Conservation (phyloP, 2,113 vertebrate species). For the Oryzias melastigma region DNA sequence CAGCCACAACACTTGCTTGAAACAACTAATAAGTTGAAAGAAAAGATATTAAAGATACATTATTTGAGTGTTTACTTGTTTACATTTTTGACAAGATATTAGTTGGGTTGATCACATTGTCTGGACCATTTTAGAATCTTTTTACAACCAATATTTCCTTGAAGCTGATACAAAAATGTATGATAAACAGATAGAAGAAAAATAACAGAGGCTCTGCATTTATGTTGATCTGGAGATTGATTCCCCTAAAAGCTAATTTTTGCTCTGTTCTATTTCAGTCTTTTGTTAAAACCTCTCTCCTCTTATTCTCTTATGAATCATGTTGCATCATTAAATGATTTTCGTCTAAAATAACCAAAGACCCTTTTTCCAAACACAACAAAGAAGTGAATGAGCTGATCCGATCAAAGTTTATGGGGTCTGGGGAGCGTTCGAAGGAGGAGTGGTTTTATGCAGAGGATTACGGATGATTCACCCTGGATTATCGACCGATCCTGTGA, state of each 20-base stretch:
- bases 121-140: too few relatives aligned
- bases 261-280: background rate
- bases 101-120: too few relatives aligned
- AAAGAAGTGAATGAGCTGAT: constrained; percentile 30
- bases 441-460: constrained; percentile 41
- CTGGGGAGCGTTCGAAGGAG: constrained; percentile 17
- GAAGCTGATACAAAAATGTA: too few relatives aligned
- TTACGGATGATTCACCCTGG: constrained; percentile 43
- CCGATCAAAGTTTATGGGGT: constrained; percentile 20
- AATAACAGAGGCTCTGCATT: too few relatives aligned
- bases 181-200: too few relatives aligned
- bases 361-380: constrained; percentile 8
- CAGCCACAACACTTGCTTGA: too few relatives aligned
- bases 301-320: constrained; percentile 12
- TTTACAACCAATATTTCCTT: too few relatives aligned
- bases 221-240: background rate
- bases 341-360: background rate
- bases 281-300: background rate
- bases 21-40: too few relatives aligned
- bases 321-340: background rate
- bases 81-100: too few relatives aligned
- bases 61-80: too few relatives aligned
- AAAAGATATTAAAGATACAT: too few relatives aligned
- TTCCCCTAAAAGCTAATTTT: background rate
- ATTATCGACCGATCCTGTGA: constrained; percentile 44